A percentile compares a stretch with the other conserved stretches of the same genome.
These are phyloP conservation scores for Sitodiplosis mosellana DNA, from an alignment of 1,140 invertebrate genomes.

Conservation along the genomic window DNA sequence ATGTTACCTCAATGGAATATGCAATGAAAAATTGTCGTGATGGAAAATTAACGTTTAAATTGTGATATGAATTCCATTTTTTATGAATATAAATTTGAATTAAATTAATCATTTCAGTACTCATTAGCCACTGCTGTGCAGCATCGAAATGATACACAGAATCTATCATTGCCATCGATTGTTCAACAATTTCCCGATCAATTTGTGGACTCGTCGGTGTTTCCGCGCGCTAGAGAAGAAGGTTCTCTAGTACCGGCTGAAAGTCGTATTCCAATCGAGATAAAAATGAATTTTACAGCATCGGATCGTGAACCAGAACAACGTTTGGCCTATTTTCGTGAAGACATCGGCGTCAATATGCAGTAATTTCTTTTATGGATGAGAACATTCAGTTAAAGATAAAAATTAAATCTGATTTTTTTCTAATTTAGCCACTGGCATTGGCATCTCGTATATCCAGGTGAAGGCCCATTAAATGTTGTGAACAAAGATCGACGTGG, in stretches of 20 bases:
- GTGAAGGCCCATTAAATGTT: slow-evolving; percentile 22
- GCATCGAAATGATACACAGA: slow-evolving; percentile 29
- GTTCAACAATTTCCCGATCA: slow-evolving; percentile 35
- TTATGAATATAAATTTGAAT: too few relatives aligned
- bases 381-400: too few relatives aligned
- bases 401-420: too few relatives aligned
- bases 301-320: slow-evolving; percentile 44
- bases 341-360: slow-evolving; percentile 44
- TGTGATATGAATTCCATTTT: too few relatives aligned
- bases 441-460: slow-evolving; percentile 26
- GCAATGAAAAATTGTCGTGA: too few relatives aligned
- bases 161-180: slow-evolving; percentile 30
- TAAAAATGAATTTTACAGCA: slow-evolving; percentile 44
- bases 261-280: slow-evolving; percentile 30
- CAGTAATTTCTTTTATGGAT: too few relatives aligned
- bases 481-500: slow-evolving; percentile 37
- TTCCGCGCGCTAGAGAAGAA: slow-evolving; percentile 30
- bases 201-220: slow-evolving; percentile 31
- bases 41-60: too few relatives aligned
- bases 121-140: slow-evolving; percentile 21
- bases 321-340: slow-evolving; percentile 43
- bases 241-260: slow-evolving; percentile 18
- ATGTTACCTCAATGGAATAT: too few relatives aligned
- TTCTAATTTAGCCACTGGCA: not conserved
- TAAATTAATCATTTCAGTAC: too few relatives aligned